A percentile compares a stretch with the other conserved stretches of the same genome.
phyloP scores from a whole-genome alignment of 2,888 invertebrate species.

The Chrysolina americana region DNA sequence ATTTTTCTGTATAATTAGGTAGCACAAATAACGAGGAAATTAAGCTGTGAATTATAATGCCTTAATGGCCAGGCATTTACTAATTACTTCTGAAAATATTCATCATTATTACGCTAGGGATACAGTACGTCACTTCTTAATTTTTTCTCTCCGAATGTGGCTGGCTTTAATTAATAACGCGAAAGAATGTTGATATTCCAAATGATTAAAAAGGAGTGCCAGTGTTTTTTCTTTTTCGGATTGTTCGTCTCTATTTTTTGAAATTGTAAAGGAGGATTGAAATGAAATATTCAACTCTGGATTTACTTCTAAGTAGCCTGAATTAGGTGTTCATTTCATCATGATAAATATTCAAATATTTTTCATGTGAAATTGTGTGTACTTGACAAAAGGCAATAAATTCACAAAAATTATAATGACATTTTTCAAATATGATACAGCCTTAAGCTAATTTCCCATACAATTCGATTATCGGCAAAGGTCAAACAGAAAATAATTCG shows the following conservation, averaged over 20 bases:
- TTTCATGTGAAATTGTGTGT: no score
- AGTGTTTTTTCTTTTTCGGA: conserved; percentile 13
- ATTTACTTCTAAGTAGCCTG: not conserved
- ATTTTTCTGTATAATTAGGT: conserved; percentile 40
- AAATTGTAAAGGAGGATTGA: conserved; percentile 1
- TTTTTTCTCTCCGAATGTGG: conserved; percentile 28
- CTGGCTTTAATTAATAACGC: conserved; percentile 33
- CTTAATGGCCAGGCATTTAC: conserved; percentile 41
- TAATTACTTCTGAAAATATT: conserved; percentile 49
- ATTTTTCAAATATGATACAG: no score
- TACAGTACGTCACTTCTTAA: conserved; percentile 33
- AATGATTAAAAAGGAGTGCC: conserved; percentile 29
- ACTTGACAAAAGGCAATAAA: no score
- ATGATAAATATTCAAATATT: no score
- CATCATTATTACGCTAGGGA: conserved; percentile 45
- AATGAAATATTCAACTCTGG: not conserved
- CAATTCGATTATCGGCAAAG: no score
- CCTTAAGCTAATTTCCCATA: no score
- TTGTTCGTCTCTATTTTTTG: not conserved
- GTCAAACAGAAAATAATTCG: no score
- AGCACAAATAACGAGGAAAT: conserved; percentile 38
- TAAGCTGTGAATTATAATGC: conserved; percentile 44
- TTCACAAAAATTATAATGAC: no score
- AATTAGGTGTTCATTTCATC: no score
- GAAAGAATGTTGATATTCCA: conserved; percentile 33